phyloP scores from a whole-genome alignment of 2,797 vertebrate species.

The Bradypus variegatus region DNA sequence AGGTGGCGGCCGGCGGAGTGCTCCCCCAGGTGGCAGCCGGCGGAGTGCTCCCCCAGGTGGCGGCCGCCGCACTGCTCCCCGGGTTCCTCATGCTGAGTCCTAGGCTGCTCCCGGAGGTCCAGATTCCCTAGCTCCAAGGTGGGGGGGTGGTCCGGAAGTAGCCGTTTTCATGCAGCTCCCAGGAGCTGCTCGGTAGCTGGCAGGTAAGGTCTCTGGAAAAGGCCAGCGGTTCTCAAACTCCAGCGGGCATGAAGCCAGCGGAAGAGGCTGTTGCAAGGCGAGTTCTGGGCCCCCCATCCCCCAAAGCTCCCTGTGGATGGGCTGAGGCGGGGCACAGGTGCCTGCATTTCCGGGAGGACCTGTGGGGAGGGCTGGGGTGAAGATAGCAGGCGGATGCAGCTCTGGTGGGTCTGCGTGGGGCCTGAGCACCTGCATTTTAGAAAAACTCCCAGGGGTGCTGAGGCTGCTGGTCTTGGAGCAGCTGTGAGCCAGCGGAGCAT shows the following conservation, averaged over 20 bases:
- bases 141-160: too few relatives aligned
- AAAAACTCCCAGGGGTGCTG: accelerated
- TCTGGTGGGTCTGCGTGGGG: accelerated
- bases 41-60: neutral
- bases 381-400: accelerated
- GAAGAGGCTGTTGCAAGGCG: neutral
- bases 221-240: neutral
- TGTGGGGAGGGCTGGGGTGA: neutral
- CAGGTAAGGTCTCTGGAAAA: neutral
- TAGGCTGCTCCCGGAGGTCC: neutral
- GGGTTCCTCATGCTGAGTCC: neutral
- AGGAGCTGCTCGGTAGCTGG: accelerated
- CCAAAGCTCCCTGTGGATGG: accelerated
- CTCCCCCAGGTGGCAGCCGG: too few relatives aligned
- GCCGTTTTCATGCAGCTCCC: neutral
- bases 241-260: accelerated
- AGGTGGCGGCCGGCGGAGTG: accelerated
- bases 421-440: neutral
- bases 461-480: neutral
- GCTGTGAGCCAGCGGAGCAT: accelerated
- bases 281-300: neutral
- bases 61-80: accelerated
- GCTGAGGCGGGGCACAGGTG: neutral
- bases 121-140: neutral
- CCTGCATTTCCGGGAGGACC: neutral